Percentiles rank a stretch among this genome's conserved stretches.
Conservation (phyloP, 37 sponge, comb jelly and placozoan genomes). For the Tethya wilhelma region DNA sequence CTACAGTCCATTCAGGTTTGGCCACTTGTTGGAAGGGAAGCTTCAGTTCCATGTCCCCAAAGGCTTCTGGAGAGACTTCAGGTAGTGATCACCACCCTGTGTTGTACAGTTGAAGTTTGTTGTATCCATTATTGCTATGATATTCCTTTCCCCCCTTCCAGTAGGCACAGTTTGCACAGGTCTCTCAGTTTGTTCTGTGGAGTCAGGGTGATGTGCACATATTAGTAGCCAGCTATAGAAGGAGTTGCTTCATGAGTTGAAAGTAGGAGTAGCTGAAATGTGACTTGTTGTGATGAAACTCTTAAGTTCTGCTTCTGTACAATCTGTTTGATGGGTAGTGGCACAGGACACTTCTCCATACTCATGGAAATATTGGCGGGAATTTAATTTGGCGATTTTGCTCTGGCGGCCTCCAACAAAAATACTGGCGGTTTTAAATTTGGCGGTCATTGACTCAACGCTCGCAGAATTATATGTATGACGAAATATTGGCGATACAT, state of each 20-base stretch:
- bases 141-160: slow-evolving; percentile 7
- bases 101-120: neutral
- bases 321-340: slow-evolving; percentile 47
- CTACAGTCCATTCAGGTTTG: slow-evolving; percentile 92
- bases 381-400: no score
- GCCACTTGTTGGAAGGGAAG: slow-evolving; percentile 80
- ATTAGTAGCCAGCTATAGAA: slow-evolving; percentile 36
- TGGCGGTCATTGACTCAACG: no score
- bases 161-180: slow-evolving; percentile 21
- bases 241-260: slow-evolving; percentile 86
- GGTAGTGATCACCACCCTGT: slow-evolving; percentile 24
- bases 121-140: no score
- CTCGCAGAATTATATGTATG: no score
- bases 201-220: neutral
- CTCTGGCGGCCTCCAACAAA: no score
- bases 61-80: slow-evolving; percentile 94
- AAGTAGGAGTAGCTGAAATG: slow-evolving; percentile 87
- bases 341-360: slow-evolving; percentile 25
- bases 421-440: no score
- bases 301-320: slow-evolving; percentile 86
- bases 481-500: no score
- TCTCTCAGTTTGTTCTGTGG: neutral
- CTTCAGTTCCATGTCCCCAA: slow-evolving; percentile 87
- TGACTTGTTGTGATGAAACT: slow-evolving; percentile 74
- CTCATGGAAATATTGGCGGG: no score